These are phyloP conservation scores for Psilanteris sp. DNA, from an alignment of 1,140 invertebrate species.

Conservation along the genomic window DNA sequence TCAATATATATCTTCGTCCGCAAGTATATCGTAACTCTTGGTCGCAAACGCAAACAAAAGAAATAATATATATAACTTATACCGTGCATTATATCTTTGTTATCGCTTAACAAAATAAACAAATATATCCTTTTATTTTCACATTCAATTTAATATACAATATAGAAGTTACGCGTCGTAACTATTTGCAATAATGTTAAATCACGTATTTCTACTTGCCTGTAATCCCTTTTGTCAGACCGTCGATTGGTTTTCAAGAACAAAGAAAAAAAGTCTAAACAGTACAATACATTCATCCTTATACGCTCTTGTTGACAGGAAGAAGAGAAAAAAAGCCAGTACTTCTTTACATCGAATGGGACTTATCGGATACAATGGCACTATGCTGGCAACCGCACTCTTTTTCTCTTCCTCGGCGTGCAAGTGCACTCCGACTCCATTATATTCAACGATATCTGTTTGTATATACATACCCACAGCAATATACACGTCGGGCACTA, in stretches of 20 bases:
- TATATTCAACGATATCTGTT: constrained; percentile 62
- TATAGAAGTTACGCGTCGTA: constrained; percentile 49
- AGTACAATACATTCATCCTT: constrained; percentile 8
- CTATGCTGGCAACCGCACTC: constrained; percentile 74
- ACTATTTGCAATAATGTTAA: constrained; percentile 42
- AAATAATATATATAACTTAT: constrained; percentile 40
- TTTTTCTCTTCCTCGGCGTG: constrained; percentile 65
- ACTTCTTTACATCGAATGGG: constrained; percentile 66
- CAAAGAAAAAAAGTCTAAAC: neutral
- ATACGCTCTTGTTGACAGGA: constrained; percentile 10
- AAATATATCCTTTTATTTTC: constrained; percentile 46
- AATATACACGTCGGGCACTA: constrained; percentile 65
- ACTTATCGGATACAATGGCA: constrained; percentile 77
- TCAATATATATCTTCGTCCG: constrained; percentile 28
- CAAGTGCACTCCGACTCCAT: constrained; percentile 70
- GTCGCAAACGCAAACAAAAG: constrained; percentile 30
- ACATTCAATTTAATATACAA: constrained; percentile 51
- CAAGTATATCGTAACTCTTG: constrained; percentile 40
- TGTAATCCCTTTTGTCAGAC: too few relatives aligned
- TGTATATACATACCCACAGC: constrained; percentile 70
- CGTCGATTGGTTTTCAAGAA: neutral
- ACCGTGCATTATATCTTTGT: constrained; percentile 20
- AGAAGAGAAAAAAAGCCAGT: constrained; percentile 57
- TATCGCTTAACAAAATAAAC: constrained; percentile 57
- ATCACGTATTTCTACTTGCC: constrained; percentile 13